Percentiles rank a stretch among this genome's conserved stretches.
These are phyloP conservation scores for Hyppa rectilinea DNA, from an alignment of 2,888 invertebrate species.

Conservation along the genomic window DNA sequence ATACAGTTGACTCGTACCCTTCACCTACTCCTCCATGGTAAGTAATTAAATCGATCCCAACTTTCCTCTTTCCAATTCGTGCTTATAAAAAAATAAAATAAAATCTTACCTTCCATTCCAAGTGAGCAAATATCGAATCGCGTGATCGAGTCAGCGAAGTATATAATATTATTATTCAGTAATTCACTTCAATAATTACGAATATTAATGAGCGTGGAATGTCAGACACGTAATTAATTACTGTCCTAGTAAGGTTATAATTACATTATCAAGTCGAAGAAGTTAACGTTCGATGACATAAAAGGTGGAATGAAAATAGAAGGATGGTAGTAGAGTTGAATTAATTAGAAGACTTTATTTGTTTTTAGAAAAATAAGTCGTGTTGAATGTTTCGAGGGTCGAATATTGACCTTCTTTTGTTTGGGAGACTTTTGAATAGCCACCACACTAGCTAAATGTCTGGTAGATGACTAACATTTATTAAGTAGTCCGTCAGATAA, in stretches of 20 bases:
- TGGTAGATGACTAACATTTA: too few species aligned
- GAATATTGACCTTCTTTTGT: not conserved
- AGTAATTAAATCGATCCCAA: slow-evolving; percentile 22
- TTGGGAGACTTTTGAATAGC: not conserved
- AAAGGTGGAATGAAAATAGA: slow-evolving; percentile 27
- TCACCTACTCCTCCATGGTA: not conserved
- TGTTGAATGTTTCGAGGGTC: slow-evolving; percentile 5
- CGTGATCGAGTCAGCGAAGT: slow-evolving; percentile 28
- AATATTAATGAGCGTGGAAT: slow-evolving; percentile 53
- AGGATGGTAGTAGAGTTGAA: slow-evolving; percentile 13
- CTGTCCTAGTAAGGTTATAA: slow-evolving; percentile 38
- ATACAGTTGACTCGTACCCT: slow-evolving; percentile 1
- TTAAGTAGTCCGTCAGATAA: too few species aligned
- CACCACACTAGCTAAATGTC: not conserved
- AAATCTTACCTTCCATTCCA: slow-evolving; percentile 15
- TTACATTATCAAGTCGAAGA: slow-evolving; percentile 53
- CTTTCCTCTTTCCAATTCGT: slow-evolving; percentile 3
- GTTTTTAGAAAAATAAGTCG: slow-evolving; percentile 9
- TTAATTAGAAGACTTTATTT: slow-evolving; percentile 27
- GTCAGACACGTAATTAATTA: slow-evolving; percentile 54
- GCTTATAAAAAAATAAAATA: not conserved
- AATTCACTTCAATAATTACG: slow-evolving; percentile 50
- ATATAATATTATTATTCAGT: slow-evolving; percentile 39
- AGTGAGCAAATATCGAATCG: slow-evolving; percentile 27
- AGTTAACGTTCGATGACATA: slow-evolving; percentile 28